These are phyloP conservation scores for Sphenopsis melanotis DNA, from an alignment of 2,797 vertebrate genomes.

Conservation along the genomic window DNA sequence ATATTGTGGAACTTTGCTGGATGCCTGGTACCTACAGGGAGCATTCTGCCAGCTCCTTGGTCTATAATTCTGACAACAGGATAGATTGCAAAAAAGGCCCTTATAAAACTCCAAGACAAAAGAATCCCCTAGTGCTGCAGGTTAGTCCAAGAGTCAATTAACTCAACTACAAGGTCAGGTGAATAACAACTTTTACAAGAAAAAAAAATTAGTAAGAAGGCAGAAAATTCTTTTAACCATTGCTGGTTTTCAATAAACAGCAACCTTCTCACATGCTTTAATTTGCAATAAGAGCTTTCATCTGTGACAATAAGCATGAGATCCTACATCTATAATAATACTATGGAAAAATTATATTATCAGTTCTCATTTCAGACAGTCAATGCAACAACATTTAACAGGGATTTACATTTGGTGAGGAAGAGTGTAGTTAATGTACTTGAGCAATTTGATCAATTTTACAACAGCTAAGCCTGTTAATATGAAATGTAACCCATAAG, in stretches of 20 bases:
- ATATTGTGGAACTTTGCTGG: conserved; percentile 24
- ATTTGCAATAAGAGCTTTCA: not conserved
- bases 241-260: not conserved
- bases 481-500: not conserved
- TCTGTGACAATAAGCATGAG: not conserved
- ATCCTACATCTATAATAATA: not conserved
- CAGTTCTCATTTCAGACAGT: not conserved
- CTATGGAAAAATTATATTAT: not conserved
- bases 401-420: not conserved
- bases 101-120: not conserved
- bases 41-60: not conserved
- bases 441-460: not conserved
- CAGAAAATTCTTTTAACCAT: not conserved
- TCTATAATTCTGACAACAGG: conserved; percentile 44
- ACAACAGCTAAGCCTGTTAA: not conserved
- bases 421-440: not conserved
- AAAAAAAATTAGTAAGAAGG: not conserved
- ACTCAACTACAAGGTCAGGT: not conserved
- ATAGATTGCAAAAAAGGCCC: not conserved
- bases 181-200: not conserved
- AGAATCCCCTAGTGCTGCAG: not conserved
- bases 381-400: not conserved
- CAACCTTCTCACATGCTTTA: not conserved
- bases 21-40: conserved; percentile 18
- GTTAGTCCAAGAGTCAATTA: conserved; percentile 19